A percentile compares a stretch with the other conserved stretches of the same genome.
phyloP scores from a whole-genome alignment of 2,888 invertebrate species.

The Cheilosia soror region DNA sequence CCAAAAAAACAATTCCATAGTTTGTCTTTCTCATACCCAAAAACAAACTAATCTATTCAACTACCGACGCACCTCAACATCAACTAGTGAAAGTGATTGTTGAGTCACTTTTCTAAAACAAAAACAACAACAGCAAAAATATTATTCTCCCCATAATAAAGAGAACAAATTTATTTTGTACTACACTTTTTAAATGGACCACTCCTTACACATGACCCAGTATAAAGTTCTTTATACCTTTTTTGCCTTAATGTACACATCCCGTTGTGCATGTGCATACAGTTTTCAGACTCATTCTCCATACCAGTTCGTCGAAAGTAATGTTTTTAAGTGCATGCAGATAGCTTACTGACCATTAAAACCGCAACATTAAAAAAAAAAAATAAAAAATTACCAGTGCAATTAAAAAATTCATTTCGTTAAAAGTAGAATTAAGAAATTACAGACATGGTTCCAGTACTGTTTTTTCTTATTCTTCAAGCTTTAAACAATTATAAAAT shows the following conservation, averaged over 20 bases:
- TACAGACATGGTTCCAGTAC: not conserved
- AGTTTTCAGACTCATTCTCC: not conserved
- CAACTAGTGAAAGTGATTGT: no score
- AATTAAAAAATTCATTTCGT: constrained; percentile 45
- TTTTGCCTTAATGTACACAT: constrained; percentile 1
- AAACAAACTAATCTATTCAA: no score
- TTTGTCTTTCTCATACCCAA: no score
- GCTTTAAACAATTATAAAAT: constrained; percentile 23
- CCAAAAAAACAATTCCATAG: no score
- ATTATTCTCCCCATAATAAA: no score
- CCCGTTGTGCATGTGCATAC: not conserved
- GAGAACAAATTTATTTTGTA: no score
- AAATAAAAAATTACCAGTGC: constrained; percentile 13
- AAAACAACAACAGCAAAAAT: no score
- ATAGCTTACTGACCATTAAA: constrained; percentile 60
- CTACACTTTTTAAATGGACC: not conserved
- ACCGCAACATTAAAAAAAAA: constrained; percentile 34
- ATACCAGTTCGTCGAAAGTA: not conserved
- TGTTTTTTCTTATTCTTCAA: constrained; percentile 16
- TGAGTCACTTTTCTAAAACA: no score
- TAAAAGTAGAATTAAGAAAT: constrained; percentile 30
- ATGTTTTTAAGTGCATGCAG: constrained; percentile 58
- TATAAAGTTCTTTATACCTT: not conserved
- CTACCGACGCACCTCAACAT: no score
- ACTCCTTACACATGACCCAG: not conserved